Conservation (phyloP, 1,140 invertebrate species). For the Hyposmocoma kahamanoa region DNA sequence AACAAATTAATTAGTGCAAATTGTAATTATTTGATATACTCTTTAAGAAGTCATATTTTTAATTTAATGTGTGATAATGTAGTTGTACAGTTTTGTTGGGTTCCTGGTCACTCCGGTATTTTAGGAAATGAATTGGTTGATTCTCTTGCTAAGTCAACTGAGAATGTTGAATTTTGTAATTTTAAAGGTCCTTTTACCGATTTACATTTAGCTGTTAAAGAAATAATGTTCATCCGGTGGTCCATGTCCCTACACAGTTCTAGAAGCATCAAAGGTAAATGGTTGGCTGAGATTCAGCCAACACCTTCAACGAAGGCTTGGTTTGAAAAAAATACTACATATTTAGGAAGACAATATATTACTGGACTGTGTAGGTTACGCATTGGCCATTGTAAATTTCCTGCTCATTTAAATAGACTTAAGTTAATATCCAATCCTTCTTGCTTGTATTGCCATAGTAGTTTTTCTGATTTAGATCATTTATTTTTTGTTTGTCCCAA, state of each 20-base stretch:
- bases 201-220: background rate
- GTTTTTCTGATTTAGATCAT: constrained; percentile 4
- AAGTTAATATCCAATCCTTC: background rate
- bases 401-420: constrained; percentile 5
- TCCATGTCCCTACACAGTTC: background rate
- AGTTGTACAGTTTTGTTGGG: constrained; percentile 6
- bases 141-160: background rate
- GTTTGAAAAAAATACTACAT: constrained; percentile 1
- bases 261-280: constrained; percentile 6
- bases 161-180: background rate
- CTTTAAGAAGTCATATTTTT: background rate
- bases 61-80: background rate
- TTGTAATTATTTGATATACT: constrained; percentile 6
- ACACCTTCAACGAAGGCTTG: constrained; percentile 1
- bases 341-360: constrained; percentile 1
- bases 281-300: constrained; percentile 5
- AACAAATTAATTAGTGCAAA: background rate
- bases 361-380: constrained; percentile 4
- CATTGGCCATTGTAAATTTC: constrained; percentile 8
- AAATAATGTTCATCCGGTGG: constrained; percentile 3
- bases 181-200: constrained; percentile 7
- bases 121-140: constrained; percentile 8
- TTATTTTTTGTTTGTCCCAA: constrained; percentile 1
- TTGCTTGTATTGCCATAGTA: background rate
- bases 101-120: constrained; percentile 7